These are phyloP conservation scores for Cephalopterus ornatus DNA, from an alignment of 2,113 vertebrate genomes.

Conservation along the genomic window DNA sequence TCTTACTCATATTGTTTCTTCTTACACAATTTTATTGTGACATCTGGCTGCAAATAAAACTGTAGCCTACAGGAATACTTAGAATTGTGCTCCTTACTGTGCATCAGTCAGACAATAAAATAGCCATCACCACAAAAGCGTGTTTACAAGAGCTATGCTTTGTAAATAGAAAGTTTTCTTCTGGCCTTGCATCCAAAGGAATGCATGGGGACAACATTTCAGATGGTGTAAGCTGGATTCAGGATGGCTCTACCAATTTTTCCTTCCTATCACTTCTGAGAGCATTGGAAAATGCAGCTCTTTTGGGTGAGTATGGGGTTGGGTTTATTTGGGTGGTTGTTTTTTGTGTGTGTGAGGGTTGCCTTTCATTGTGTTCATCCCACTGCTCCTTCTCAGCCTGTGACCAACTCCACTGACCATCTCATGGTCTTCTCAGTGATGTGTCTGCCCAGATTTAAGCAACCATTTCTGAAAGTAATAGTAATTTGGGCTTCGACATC, in stretches of 20 bases:
- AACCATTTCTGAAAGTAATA: background rate
- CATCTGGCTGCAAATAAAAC: slow-evolving; percentile 48
- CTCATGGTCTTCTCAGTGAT: background rate
- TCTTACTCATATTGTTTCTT: slow-evolving; percentile 20
- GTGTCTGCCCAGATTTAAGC: background rate
- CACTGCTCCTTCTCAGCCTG: background rate
- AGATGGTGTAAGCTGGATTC: background rate
- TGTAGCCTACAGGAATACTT: slow-evolving; percentile 31
- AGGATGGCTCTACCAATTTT: background rate
- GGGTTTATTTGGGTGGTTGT: background rate
- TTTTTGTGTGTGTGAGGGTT: background rate
- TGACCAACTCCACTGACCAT: background rate
- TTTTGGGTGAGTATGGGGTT: rapidly evolving
- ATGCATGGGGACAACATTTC: background rate
- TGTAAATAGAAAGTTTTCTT: background rate
- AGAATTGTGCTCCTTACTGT: slow-evolving; percentile 2
- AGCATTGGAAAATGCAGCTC: background rate
- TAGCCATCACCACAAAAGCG: slow-evolving; percentile 6
- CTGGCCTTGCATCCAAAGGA: background rate
- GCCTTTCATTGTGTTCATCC: background rate
- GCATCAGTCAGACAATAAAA: slow-evolving; percentile 48
- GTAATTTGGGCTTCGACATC: background rate
- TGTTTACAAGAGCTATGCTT: slow-evolving; percentile 33
- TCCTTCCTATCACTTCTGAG: background rate
- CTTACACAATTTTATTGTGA: slow-evolving; percentile 36